Conservation (phyloP, 1,140 invertebrate genomes). For the Chironomus tepperi region DNA sequence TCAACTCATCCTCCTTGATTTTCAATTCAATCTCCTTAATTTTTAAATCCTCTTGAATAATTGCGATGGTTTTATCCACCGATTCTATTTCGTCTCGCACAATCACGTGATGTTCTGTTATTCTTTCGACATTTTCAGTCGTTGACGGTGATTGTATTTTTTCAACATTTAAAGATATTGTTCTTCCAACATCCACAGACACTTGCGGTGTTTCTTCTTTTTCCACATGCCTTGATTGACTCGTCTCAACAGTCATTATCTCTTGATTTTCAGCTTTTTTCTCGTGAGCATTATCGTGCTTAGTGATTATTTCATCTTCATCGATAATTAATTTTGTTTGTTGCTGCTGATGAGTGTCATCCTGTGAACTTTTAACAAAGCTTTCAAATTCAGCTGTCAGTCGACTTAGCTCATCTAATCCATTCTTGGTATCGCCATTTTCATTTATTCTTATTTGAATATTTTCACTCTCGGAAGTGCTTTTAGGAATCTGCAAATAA, state of each 20-base stretch:
- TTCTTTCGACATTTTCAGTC: neutral
- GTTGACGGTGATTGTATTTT: neutral
- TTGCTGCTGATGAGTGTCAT: neutral
- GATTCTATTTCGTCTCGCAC: neutral
- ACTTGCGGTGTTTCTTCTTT: neutral
- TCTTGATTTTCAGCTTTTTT: neutral
- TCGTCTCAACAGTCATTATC: neutral
- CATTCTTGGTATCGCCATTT: neutral
- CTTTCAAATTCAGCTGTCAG: constrained; percentile 10
- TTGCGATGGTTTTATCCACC: neutral
- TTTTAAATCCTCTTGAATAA: neutral
- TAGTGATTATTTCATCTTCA: neutral
- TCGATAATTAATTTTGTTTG: neutral
- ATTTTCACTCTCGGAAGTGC: neutral
- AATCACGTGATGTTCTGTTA: neutral
- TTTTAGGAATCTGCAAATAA: constrained; percentile 8
- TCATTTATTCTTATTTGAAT: neutral
- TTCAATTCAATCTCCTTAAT: neutral
- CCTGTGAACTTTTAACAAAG: neutral
- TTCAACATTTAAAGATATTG: neutral
- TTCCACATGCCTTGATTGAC: neutral
- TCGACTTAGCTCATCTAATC: neutral
- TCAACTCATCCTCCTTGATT: neutral
- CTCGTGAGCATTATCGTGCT: neutral
- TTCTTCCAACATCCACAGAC: neutral